phyloP scores from a whole-genome alignment of 2,888 invertebrate species.

The Boloria euphrosyne region DNA sequence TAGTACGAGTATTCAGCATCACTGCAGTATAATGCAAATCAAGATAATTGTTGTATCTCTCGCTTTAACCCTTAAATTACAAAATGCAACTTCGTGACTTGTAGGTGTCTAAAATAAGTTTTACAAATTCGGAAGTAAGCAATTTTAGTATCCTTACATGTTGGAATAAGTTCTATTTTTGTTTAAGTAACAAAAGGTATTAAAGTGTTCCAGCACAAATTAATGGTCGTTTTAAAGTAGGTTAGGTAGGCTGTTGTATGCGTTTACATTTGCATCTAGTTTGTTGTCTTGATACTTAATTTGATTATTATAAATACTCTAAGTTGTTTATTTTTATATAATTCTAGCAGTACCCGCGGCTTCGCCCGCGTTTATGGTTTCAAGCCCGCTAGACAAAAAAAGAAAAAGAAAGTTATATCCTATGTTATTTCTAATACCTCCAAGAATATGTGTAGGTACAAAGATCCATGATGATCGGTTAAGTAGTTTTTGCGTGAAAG shows the following conservation, averaged over 20 bases:
- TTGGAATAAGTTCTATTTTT: conserved; percentile 16
- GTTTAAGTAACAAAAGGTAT: conserved; percentile 18
- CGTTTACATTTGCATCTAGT: conserved; percentile 28
- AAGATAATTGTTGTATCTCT: conserved; percentile 30
- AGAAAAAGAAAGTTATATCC: too few relatives aligned
- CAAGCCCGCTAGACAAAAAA: too few relatives aligned
- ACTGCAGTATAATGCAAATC: conserved; percentile 15
- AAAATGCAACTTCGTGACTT: conserved; percentile 36
- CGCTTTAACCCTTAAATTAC: conserved; percentile 34
- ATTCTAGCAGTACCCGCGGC: too few relatives aligned
- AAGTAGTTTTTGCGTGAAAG: too few relatives aligned
- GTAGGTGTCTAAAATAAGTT: conserved; percentile 13
- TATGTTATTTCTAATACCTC: too few relatives aligned
- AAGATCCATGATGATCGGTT: too few relatives aligned
- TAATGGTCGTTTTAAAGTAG: conserved; percentile 32
- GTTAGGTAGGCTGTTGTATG: conserved; percentile 30
- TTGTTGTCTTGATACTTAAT: conserved; percentile 19
- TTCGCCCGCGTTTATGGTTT: too few relatives aligned
- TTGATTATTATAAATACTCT: conserved; percentile 7
- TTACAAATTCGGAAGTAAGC: conserved; percentile 11
- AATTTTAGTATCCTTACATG: conserved; percentile 3
- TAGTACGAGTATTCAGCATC: neutral
- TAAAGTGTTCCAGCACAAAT: conserved; percentile 20
- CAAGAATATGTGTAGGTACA: too few relatives aligned
- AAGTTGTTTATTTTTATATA: neutral